These are phyloP conservation scores for Eristalis tenax DNA, from an alignment of 2,888 invertebrate genomes.

Conservation along the genomic window DNA sequence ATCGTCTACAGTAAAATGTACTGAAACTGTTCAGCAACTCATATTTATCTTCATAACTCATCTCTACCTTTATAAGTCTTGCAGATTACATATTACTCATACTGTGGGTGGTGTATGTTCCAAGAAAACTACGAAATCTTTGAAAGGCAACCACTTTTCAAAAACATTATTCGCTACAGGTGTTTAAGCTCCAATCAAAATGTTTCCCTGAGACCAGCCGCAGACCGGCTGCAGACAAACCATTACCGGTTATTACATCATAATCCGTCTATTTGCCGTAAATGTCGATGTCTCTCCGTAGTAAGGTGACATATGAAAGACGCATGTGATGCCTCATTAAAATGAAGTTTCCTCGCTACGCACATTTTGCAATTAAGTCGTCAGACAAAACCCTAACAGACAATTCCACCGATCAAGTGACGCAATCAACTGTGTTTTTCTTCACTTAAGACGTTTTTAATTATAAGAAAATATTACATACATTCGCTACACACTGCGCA, in stretches of 20 bases:
- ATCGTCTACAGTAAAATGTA: not conserved
- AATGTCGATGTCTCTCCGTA: not conserved
- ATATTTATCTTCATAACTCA: not conserved
- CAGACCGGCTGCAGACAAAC: not conserved
- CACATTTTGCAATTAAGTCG: not conserved
- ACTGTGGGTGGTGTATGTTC: not conserved
- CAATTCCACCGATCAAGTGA: not conserved
- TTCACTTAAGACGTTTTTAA: slow-evolving; percentile 29
- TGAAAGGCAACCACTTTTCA: not conserved
- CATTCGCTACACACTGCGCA: slow-evolving; percentile 27
- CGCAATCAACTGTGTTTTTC: not conserved
- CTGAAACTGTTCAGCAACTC: not conserved
- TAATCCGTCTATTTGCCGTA: not conserved
- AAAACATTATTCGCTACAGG: not conserved
- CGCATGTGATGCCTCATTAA: not conserved
- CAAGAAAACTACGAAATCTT: not conserved
- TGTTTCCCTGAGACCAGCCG: not conserved
- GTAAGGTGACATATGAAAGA: not conserved
- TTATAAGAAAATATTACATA: slow-evolving; percentile 16
- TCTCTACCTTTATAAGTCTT: not conserved
- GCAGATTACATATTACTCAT: not conserved
- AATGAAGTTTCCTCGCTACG: not conserved
- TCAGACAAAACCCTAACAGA: not conserved
- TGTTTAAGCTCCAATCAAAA: not conserved
- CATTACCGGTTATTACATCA: not conserved